phyloP scores from a whole-genome alignment of 2,113 vertebrate species.

The Cynoglossus semilaevis region DNA sequence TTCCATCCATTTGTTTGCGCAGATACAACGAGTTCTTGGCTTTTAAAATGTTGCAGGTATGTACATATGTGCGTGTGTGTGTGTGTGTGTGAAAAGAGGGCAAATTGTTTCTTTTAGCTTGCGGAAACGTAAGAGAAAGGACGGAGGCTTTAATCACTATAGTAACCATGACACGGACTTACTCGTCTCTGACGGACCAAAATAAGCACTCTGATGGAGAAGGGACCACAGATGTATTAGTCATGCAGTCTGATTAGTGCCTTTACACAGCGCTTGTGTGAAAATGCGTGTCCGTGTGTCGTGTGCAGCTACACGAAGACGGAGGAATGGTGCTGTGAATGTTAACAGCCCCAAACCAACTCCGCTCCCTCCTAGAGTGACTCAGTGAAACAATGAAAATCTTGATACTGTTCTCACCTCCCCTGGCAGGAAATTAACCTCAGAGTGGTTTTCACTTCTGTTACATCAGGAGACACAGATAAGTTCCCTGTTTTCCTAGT shows the following conservation, averaged over 20 bases:
- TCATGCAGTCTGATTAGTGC: constrained; percentile 64
- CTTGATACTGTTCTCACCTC: constrained; percentile 58
- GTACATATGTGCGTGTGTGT: constrained; percentile 27
- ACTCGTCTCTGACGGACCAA: constrained; percentile 73
- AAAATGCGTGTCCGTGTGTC: constrained; percentile 21
- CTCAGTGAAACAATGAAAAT: constrained; percentile 59
- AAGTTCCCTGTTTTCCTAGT: constrained; percentile 20
- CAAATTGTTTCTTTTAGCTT: constrained; percentile 61
- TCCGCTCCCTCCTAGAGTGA: constrained; percentile 48
- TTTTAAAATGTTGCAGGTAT: not conserved
- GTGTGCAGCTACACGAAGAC: not conserved
- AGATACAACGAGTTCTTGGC: not conserved
- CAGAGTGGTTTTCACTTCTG: constrained; percentile 47
- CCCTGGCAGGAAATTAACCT: constrained; percentile 65
- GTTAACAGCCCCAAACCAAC: constrained; percentile 50
- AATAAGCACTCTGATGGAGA: constrained; percentile 69
- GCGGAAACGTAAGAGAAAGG: constrained; percentile 54
- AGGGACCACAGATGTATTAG: constrained; percentile 64
- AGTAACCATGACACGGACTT: constrained; percentile 61
- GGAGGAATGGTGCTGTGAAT: constrained; percentile 46
- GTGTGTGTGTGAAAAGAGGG: constrained; percentile 54
- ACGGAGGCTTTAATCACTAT: constrained; percentile 63
- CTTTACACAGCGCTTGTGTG: constrained; percentile 51
- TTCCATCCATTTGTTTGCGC: not conserved
- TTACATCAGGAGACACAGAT: constrained; percentile 32